phyloP scores from a whole-genome alignment of 2,797 vertebrate genomes.

The Rhodeus uyekii region DNA sequence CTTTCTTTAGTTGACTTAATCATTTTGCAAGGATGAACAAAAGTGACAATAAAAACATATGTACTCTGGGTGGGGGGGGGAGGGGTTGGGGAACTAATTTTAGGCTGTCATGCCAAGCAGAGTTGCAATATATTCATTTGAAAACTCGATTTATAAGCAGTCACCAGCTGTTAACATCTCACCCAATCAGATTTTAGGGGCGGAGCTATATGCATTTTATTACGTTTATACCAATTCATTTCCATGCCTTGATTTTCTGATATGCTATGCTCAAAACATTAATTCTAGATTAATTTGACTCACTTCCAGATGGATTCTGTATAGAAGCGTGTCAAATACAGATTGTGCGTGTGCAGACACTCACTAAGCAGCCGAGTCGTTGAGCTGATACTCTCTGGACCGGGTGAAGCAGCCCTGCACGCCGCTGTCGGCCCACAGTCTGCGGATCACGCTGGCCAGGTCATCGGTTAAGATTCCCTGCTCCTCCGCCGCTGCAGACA shows the following conservation, averaged over 20 bases:
- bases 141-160: neutral
- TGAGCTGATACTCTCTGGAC: constrained; percentile 97
- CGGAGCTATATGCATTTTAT: neutral
- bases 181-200: neutral
- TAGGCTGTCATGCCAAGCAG: neutral
- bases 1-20: too few relatives aligned
- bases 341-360: neutral
- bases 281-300: too few relatives aligned
- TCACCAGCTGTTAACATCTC: neutral
- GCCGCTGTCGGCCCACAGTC: constrained; percentile 92
- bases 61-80: too few relatives aligned
- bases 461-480: constrained; percentile 93
- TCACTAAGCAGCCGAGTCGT: constrained; percentile 96
- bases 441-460: constrained; percentile 86
- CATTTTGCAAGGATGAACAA: too few relatives aligned
- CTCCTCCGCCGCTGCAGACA: constrained; percentile 91
- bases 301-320: neutral
- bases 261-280: neutral
- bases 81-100: too few relatives aligned
- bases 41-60: too few relatives aligned
- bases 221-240: neutral
- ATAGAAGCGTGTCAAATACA: neutral
- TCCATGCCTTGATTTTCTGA: neutral
- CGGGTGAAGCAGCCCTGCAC: constrained; percentile 93
- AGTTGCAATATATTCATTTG: neutral